Evolutionary conservation across 2,888 invertebrate genomes (phyloP).

Genomic region (Folsomia manolachei): DNA sequence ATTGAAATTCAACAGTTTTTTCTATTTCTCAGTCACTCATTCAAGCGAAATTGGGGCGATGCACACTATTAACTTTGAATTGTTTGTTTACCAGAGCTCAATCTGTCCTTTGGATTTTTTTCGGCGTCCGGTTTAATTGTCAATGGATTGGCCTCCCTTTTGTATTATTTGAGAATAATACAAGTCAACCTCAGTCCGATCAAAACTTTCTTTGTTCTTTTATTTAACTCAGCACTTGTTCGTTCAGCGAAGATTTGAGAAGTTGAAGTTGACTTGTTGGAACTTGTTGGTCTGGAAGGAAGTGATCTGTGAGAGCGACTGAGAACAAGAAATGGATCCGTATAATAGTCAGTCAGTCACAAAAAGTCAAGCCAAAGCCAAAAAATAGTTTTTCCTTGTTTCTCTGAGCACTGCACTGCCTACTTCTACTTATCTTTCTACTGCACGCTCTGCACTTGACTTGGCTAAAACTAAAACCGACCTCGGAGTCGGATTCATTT

Average conservation of each 20-base stretch:
- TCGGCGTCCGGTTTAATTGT: no score
- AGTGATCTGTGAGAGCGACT: background rate
- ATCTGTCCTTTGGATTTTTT: no score
- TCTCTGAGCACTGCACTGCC: no score
- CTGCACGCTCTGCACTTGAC: background rate
- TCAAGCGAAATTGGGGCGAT: conserved; percentile 29
- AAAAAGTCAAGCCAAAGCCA: background rate
- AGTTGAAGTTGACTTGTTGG: no score
- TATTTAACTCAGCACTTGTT: no score
- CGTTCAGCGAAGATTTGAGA: no score
- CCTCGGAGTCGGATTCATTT: background rate
- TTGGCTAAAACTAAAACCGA: background rate
- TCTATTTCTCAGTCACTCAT: no score
- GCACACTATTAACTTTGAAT: conserved; percentile 28
- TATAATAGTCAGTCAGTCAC: background rate
- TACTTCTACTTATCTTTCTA: no score
- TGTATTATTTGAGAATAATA: background rate
- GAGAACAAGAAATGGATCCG: background rate
- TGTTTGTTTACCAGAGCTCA: background rate
- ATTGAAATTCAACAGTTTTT: no score
- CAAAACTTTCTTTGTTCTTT: no score
- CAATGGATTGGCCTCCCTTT: background rate
- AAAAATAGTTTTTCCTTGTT: background rate
- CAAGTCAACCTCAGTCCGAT: no score
- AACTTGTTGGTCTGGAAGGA: background rate